These are phyloP conservation scores for Carduelis carduelis DNA, from an alignment of 2,797 vertebrate genomes.

Conservation along the genomic window DNA sequence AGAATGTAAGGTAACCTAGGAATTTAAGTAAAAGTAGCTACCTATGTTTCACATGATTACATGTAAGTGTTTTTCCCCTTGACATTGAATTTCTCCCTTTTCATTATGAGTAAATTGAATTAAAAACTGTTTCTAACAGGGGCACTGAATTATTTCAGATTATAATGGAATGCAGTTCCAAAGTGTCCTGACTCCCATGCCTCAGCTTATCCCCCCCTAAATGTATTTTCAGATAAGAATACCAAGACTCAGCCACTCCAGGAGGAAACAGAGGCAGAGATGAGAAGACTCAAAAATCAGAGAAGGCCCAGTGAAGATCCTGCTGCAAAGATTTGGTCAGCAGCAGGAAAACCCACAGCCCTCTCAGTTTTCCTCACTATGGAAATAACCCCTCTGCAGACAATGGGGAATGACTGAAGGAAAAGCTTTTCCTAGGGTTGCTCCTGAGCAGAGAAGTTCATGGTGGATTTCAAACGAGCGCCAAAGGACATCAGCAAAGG, in stretches of 20 bases:
- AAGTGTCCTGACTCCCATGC: neutral
- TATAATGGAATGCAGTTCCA: neutral
- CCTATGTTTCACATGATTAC: neutral
- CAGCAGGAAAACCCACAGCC: neutral
- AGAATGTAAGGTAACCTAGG: neutral
- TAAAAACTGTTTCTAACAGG: neutral
- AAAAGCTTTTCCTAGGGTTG: neutral
- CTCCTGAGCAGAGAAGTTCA: neutral
- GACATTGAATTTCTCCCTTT: neutral
- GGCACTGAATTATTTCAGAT: neutral
- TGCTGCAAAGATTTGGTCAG: neutral
- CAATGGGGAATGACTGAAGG: neutral
- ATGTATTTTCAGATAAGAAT: neutral
- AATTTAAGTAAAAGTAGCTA: neutral
- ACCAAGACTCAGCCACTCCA: neutral
- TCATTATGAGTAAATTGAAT: neutral
- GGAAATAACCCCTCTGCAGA: slow-evolving; percentile 12
- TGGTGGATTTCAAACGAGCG: neutral
- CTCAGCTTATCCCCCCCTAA: neutral
- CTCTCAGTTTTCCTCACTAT: neutral
- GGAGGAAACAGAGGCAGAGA: neutral
- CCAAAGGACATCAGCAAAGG: neutral
- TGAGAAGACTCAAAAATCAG: neutral
- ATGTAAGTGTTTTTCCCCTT: neutral
- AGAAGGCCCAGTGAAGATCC: neutral